Evolutionary conservation across 23 tunicate species (phyloP), one percentile per base, ranked within the genome.

Genomic region (Phallusia fumigata): DNA sequence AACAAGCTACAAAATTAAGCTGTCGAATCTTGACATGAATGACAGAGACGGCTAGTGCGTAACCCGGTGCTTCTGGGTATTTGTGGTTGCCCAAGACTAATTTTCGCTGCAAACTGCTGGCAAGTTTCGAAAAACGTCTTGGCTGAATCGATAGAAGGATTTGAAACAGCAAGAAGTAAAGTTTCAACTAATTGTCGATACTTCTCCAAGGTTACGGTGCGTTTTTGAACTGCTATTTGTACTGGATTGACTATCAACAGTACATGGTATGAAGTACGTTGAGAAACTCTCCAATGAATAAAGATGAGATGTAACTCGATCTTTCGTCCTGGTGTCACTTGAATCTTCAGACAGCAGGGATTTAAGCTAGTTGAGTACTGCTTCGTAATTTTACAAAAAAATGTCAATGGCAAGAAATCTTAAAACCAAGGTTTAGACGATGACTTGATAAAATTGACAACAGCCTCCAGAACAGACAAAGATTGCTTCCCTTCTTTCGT

Each of bases 161-260:
- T 58, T 22, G 16, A 22, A 58, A 58, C 16, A 13, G 69, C 3
- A 1, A 58, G 69, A 13, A 13, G 15, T 30, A 19, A 33, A 19
- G 77, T 74, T 13, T 74, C 77, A 33, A 74, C 45, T 74, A 11
- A 74, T 35, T 12, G 45, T 35, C 33, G 10, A 74, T 33, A 74
- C 34, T 35, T 74, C 13, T 33, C 40, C 45, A 74, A 10, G 10
- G 33, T 74, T 30, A 74, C 2, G 12, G 45, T 35, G 40, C 45
- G 12, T 19, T 74, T 74, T 74, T 74, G 77, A 74, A 74, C 77
- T 74, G 77, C 77, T 74, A 15, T 74, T 33, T 74, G 33, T 33
- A 74, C 77, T 10, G 77, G 33, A 3, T 74, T 10, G 19, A 74
- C 77, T 26, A 24, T 26, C 45, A 13, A 35, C 77, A 11, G 77